Evolutionary conservation across 2,113 vertebrate species (phyloP).

Genomic region (Nannobrachium achirus): DNA sequence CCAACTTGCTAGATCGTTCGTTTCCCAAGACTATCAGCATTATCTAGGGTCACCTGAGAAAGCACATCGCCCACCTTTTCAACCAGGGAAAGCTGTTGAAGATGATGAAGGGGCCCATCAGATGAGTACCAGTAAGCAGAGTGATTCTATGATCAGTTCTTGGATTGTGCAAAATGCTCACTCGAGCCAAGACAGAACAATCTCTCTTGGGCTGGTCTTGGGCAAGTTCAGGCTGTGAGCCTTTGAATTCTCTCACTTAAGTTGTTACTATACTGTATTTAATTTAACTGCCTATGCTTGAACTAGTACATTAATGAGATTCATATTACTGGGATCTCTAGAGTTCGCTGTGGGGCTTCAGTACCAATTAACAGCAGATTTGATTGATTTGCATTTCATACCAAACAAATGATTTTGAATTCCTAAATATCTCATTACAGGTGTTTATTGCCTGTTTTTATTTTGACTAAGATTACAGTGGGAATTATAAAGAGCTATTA

Average conservation of each 20-base stretch:
- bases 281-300: conserved; percentile 11
- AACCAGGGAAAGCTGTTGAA: background rate
- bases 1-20: conserved; percentile 49
- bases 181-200: conserved; percentile 39
- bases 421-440: no score
- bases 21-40: conserved; percentile 51
- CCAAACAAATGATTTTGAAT: no score
- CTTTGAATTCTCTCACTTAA: conserved; percentile 22
- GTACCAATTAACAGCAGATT: no score
- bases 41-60: conserved; percentile 34
- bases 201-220: conserved; percentile 41
- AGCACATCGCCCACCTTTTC: conserved; percentile 36
- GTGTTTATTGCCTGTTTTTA: no score
- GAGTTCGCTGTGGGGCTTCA: conserved; percentile 2
- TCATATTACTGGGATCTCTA: conserved; percentile 13
- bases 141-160: conserved; percentile 13
- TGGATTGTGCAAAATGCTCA: conserved; percentile 39
- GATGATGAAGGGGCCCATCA: conserved; percentile 20
- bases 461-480: no score
- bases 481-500: no score
- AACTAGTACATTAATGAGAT: conserved; percentile 12
- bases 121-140: conserved; percentile 23
- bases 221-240: conserved; percentile 71
- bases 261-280: conserved; percentile 5
- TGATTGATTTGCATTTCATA: no score